A percentile compares a stretch with the other conserved stretches of the same genome.
Evolutionary conservation across 1,140 invertebrate species (phyloP).

Genomic region (Bombus breviceps): DNA sequence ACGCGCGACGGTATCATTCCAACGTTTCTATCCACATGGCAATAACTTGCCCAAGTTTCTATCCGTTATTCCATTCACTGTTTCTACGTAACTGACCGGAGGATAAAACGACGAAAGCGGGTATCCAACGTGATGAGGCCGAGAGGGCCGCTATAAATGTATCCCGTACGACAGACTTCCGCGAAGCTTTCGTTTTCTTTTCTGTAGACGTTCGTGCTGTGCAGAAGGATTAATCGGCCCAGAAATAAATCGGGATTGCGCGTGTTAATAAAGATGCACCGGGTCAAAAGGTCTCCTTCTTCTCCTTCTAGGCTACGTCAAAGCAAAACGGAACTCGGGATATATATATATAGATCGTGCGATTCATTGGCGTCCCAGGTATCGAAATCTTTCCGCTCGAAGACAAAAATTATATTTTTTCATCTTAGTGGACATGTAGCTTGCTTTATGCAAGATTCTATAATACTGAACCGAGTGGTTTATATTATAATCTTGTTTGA

Average conservation of each 20-base stretch:
- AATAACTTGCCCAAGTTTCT: not conserved
- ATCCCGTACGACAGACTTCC: constrained; percentile 40
- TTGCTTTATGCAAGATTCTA: not conserved
- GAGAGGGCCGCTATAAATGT: constrained; percentile 44
- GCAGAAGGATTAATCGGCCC: constrained; percentile 54
- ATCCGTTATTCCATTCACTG: constrained; percentile 45
- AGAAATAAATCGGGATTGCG: constrained; percentile 44
- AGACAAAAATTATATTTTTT: not conserved
- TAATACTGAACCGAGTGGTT: no score
- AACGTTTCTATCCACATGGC: not conserved
- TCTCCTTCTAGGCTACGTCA: not conserved
- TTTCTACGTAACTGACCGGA: constrained; percentile 44
- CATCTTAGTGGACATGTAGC: not conserved
- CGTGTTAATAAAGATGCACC: constrained; percentile 43
- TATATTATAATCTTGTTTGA: no score
- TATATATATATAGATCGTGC: not conserved
- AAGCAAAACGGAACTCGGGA: constrained; percentile 10
- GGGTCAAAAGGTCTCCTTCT: constrained; percentile 32
- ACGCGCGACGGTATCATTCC: not conserved
- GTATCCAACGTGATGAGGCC: constrained; percentile 8
- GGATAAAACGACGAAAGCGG: constrained; percentile 40
- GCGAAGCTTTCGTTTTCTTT: constrained; percentile 48
- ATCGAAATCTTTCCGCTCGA: not conserved
- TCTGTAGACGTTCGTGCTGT: constrained; percentile 1
- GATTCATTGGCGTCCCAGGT: not conserved